These are phyloP conservation scores for Pelecanus crispus DNA, from an alignment of 2,113 vertebrate genomes.

Conservation along the genomic window DNA sequence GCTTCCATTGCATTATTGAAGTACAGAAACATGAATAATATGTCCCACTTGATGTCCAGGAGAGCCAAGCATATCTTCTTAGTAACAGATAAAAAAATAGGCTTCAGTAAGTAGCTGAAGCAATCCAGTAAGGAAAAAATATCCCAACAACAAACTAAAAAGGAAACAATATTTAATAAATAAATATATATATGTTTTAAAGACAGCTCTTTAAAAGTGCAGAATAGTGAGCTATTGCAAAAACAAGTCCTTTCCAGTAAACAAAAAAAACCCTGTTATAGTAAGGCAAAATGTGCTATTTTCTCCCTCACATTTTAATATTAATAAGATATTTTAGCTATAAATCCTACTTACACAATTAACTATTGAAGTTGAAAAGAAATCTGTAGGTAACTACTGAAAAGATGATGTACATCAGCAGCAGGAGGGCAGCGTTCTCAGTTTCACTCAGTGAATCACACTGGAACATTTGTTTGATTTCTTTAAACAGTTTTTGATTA, in stretches of 20 bases:
- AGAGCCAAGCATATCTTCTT: not conserved
- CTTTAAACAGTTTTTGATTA: constrained; percentile 39
- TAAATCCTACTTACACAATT: not conserved
- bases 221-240: not conserved
- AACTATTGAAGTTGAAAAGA: not conserved
- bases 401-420: not conserved
- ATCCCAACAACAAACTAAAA: not conserved
- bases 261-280: not conserved
- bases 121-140: not conserved
- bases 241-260: not conserved
- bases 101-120: not conserved
- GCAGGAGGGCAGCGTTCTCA: not conserved
- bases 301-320: not conserved
- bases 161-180: not conserved
- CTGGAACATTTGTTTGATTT: constrained; percentile 15
- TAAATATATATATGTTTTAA: not conserved
- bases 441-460: not conserved
- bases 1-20: constrained; percentile 36
- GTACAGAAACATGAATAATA: constrained; percentile 37
- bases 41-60: constrained; percentile 8
- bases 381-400: constrained; percentile 17
- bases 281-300: not conserved
- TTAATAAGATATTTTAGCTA: not conserved
- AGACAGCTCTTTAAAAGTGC: not conserved
- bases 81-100: not conserved